Conservation (phyloP, 2,888 invertebrate genomes). For the Tachina fera region DNA sequence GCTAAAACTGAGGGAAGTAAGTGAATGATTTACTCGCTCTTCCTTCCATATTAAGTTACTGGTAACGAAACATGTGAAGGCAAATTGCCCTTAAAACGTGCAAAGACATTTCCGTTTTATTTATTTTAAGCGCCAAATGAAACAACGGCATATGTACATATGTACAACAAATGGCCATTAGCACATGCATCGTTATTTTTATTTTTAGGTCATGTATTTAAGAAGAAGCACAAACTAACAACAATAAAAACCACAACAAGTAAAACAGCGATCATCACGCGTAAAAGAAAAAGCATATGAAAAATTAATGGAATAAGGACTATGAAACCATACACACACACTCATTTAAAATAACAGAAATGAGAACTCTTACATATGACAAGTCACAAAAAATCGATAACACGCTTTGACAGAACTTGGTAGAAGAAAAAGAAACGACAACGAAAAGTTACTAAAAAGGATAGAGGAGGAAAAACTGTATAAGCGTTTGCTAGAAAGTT, state of each 20-base stretch:
- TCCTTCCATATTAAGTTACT: constrained; percentile 28
- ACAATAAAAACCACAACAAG: constrained; percentile 47
- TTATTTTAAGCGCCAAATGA: constrained; percentile 65
- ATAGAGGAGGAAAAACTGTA: constrained; percentile 21
- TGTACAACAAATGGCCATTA: constrained; percentile 58
- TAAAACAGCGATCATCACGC: constrained; percentile 28
- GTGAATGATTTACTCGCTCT: constrained; percentile 19
- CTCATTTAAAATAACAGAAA: constrained; percentile 49
- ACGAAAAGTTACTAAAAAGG: constrained; percentile 11
- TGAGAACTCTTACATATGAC: constrained; percentile 47
- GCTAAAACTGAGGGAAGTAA: not conserved
- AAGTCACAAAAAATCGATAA: constrained; percentile 77
- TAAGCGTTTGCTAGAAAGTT: not conserved
- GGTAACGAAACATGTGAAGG: not conserved
- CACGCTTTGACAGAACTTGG: constrained; percentile 70
- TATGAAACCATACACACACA: not conserved
- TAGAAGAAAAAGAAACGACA: constrained; percentile 32
- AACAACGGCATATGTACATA: constrained; percentile 52
- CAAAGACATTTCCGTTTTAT: constrained; percentile 63
- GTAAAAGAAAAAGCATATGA: constrained; percentile 20
- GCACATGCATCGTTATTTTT: constrained; percentile 71
- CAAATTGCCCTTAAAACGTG: constrained; percentile 68
- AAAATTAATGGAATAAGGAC: constrained; percentile 28
- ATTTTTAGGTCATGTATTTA: constrained; percentile 72
- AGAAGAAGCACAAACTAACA: constrained; percentile 45